Evolutionary conservation across 2,797 vertebrate genomes (phyloP).

Genomic region (Darevskia nairensis): DNA sequence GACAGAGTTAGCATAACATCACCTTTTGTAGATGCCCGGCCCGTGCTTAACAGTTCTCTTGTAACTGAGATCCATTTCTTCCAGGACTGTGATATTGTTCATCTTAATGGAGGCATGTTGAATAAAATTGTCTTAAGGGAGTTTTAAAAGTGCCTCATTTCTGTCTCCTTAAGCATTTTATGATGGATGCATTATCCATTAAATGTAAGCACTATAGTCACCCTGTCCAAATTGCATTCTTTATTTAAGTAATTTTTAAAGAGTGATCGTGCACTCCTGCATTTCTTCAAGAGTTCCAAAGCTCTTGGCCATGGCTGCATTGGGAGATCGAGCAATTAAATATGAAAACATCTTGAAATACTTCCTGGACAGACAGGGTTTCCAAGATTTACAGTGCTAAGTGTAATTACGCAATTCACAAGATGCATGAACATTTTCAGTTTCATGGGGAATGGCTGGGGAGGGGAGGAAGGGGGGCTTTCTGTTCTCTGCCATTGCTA

Average conservation of each 20-base stretch:
- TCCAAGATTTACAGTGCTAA: slow-evolving; percentile 37
- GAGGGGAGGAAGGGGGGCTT: not conserved
- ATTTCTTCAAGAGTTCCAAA: slow-evolving; percentile 53
- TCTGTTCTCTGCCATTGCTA: slow-evolving; percentile 48
- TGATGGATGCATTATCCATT: slow-evolving; percentile 53
- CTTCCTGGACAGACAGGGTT: not conserved
- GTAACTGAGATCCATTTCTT: slow-evolving; percentile 25
- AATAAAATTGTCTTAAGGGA: slow-evolving; percentile 36
- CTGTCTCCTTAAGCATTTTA: slow-evolving; percentile 54
- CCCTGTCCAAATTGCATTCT: slow-evolving; percentile 51
- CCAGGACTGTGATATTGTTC: slow-evolving; percentile 34
- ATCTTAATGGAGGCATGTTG: slow-evolving; percentile 48
- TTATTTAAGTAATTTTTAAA: slow-evolving; percentile 51
- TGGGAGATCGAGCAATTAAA: slow-evolving; percentile 27
- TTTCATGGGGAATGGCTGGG: slow-evolving; percentile 8
- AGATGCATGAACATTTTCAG: slow-evolving; percentile 31
- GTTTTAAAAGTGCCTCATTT: slow-evolving; percentile 50
- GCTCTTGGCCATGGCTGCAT: not conserved
- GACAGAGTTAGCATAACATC: not conserved
- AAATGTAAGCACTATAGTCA: slow-evolving; percentile 64
- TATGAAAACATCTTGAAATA: slow-evolving; percentile 27
- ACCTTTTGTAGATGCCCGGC: not conserved
- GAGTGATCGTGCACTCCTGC: slow-evolving; percentile 35
- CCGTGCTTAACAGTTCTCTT: not conserved
- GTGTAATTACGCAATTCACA: slow-evolving; percentile 35